These are phyloP conservation scores for Hirtodrosophila confusa DNA, from an alignment of 2,888 invertebrate species.

Conservation along the genomic window DNA sequence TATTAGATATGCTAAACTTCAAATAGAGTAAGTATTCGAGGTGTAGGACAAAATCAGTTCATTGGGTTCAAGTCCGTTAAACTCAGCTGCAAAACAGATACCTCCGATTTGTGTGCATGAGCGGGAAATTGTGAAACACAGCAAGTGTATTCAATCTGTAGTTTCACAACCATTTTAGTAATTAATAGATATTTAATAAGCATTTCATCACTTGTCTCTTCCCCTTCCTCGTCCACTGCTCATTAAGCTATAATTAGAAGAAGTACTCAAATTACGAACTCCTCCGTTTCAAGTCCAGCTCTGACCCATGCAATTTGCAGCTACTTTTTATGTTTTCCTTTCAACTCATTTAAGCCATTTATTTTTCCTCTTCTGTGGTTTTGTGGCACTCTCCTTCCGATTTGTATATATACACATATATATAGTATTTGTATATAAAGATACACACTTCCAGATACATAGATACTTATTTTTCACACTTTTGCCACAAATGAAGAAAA, in stretches of 20 bases:
- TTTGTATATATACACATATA: conserved; percentile 5
- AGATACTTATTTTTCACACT: conserved; percentile 31
- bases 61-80: too few relatives aligned
- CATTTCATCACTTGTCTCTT: too few relatives aligned
- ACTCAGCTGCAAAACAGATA: too few relatives aligned
- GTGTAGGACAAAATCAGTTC: too few relatives aligned
- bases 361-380: background rate
- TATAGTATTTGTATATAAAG: conserved; percentile 6
- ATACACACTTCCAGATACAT: conserved; percentile 6
- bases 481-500: conserved; percentile 50
- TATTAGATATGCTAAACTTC: too few relatives aligned
- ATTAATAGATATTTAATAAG: too few relatives aligned
- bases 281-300: background rate
- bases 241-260: background rate
- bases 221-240: too few relatives aligned
- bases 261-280: background rate
- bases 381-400: background rate
- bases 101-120: too few relatives aligned
- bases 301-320: conserved; percentile 7
- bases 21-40: too few relatives aligned
- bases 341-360: conserved; percentile 19
- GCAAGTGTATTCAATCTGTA: too few relatives aligned
- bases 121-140: too few relatives aligned
- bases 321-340: background rate
- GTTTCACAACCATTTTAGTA: too few relatives aligned